Evolutionary conservation across 1,140 invertebrate genomes (phyloP), one percentile per base, ranked within the genome.

Genomic region (Cotesia glomerata): DNA sequence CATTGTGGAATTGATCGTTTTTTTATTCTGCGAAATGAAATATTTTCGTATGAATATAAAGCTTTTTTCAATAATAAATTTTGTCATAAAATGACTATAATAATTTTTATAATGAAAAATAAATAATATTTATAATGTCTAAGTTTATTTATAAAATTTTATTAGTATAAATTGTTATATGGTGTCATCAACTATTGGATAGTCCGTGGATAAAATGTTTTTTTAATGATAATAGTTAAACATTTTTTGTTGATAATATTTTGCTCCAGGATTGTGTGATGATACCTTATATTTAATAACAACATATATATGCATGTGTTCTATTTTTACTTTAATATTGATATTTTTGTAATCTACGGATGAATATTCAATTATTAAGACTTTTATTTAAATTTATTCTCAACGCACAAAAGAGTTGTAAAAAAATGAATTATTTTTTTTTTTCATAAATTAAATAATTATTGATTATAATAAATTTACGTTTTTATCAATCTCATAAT

Each of bases 41-140:
- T 68, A 58, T 77, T 76, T 74, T 76, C 72, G 73, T 13, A 34
- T 34, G 45, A 39, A 39, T 13, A 34, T 32, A 63, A 71, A 71
- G 52, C 75, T 78, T 77, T 69, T 75, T 74, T 64, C 39, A 45
- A 45, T 51, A 34, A 66, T 79, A 75, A 77, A 75, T 73, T 72
- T 76, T 71, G 81, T 84, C 82, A 84, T 84, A 32, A 85, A 83
- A 84, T 85, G 81, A 84, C 80, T 84, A 77, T 77, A 82, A 84
- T 79, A 18, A 74, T 82, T 80, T 83, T 76, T 81, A 80, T 77
- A 78, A 78, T 65, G 63, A 76, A 13, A 36, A 13, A 18, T 32
- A 1, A 26, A 13, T 8, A 59, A 18, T 26, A 11, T 34, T 32
- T 59, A 11, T 26, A 59, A 59, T 18, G 58, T 34, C 9, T 18